A percentile compares a stretch with the other conserved stretches of the same genome.
These are phyloP conservation scores for Molanna angustata DNA, from an alignment of 2,888 invertebrate species.

Conservation along the genomic window DNA sequence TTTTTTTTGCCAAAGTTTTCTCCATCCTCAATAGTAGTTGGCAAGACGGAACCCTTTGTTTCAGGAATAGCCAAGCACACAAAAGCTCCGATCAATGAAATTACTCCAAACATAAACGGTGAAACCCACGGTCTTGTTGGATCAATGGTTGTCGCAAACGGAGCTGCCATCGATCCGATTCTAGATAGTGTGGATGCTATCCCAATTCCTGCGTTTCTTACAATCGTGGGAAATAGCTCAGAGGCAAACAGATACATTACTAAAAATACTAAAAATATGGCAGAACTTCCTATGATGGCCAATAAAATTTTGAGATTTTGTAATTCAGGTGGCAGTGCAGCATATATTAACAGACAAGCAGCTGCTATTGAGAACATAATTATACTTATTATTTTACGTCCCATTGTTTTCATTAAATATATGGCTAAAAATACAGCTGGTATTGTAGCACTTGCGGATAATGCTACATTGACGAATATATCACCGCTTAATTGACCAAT, in stretches of 20 bases:
- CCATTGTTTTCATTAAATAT: constrained; percentile 12
- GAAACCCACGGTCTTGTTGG: constrained; percentile 50
- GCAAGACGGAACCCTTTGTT: constrained; percentile 61
- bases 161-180: constrained; percentile 70
- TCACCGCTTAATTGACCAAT: constrained; percentile 64
- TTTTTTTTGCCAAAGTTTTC: constrained; percentile 51
- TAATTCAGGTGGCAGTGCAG: constrained; percentile 38
- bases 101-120: constrained; percentile 59
- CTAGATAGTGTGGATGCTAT: constrained; percentile 71
- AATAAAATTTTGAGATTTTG: constrained; percentile 49
- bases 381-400: constrained; percentile 7
- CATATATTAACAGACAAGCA: constrained; percentile 41
- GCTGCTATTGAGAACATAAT: constrained; percentile 45
- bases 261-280: constrained; percentile 68
- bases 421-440: constrained; percentile 10
- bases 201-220: constrained; percentile 72
- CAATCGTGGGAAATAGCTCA: constrained; percentile 76
- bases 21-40: constrained; percentile 67
- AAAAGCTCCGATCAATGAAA: constrained; percentile 58
- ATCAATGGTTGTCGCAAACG: constrained; percentile 60
- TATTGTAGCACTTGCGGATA: constrained; percentile 53
- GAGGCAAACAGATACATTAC: constrained; percentile 73
- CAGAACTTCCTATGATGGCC: constrained; percentile 64
- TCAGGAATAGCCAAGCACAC: constrained; percentile 62
- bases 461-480: constrained; percentile 67